Evolutionary conservation across 1,140 invertebrate genomes (phyloP).

Genomic region (Drosophila kanapiae): DNA sequence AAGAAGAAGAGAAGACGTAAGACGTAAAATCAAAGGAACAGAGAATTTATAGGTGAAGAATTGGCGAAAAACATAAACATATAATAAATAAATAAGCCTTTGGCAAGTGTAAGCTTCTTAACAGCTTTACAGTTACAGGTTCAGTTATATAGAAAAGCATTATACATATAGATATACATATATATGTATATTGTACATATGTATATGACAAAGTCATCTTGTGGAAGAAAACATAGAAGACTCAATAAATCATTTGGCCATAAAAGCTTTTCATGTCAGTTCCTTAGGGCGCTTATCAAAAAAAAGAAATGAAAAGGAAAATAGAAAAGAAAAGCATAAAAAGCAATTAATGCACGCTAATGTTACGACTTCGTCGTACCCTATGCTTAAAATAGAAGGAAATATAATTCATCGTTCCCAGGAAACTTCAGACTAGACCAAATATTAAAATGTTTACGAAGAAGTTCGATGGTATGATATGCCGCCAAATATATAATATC

Average conservation of each 20-base stretch:
- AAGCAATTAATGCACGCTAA: background rate
- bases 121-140: slow-evolving; percentile 7
- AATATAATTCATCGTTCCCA: too few species aligned
- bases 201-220: slow-evolving; percentile 2
- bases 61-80: background rate
- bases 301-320: background rate
- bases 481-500: too few species aligned
- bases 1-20: background rate
- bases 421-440: too few species aligned
- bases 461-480: too few species aligned
- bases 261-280: slow-evolving; percentile 13
- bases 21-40: background rate
- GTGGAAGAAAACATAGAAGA: background rate
- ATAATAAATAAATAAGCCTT: background rate
- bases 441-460: too few species aligned
- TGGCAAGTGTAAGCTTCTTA: slow-evolving; percentile 23
- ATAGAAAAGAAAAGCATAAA: background rate
- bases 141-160: background rate
- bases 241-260: slow-evolving; percentile 21
- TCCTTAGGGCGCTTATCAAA: background rate
- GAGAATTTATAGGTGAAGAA: slow-evolving; percentile 12
- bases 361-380: background rate
- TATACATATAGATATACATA: background rate
- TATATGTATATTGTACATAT: background rate
- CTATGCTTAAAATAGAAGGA: background rate